A percentile compares a stretch with the other conserved stretches of the same genome.
Evolutionary conservation across 1,140 invertebrate species (phyloP).

Genomic region (Drosophila burlai): DNA sequence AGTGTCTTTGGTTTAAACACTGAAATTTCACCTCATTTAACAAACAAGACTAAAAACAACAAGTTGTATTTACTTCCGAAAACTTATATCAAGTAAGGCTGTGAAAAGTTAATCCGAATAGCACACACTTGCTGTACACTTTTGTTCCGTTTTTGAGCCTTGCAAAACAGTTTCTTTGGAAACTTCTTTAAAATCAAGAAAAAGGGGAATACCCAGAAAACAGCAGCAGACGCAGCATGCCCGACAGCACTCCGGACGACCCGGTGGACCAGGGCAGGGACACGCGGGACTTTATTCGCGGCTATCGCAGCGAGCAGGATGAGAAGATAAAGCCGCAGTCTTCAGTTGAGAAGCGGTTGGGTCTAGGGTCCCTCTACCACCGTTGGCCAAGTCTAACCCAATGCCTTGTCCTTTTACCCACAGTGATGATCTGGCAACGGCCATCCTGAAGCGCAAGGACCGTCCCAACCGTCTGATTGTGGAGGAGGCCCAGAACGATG

Average conservation of each 20-base stretch:
- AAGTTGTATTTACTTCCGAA: not conserved
- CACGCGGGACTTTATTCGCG: constrained; percentile 46
- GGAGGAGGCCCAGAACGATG: constrained; percentile 99
- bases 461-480: constrained; percentile 99
- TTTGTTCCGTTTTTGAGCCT: constrained; percentile 6
- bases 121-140: not conserved
- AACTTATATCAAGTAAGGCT: not conserved
- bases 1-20: not conserved
- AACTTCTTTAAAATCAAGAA: constrained; percentile 9
- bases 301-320: constrained; percentile 54
- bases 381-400: not conserved
- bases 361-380: not conserved
- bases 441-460: constrained; percentile 98
- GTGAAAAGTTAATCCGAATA: not conserved
- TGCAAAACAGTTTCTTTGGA: constrained; percentile 3
- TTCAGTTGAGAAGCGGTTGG: constrained; percentile 61
- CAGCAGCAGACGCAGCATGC: constrained; percentile 37
- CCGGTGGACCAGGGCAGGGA: constrained; percentile 30
- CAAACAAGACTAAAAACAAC: not conserved
- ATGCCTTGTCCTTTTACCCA: constrained; percentile 10
- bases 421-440: constrained; percentile 97
- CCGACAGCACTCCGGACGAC: constrained; percentile 25
- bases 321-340: constrained; percentile 39
- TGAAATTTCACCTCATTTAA: not conserved
- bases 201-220: not conserved